These are phyloP conservation scores for Pandemis cinnamomeana DNA, from an alignment of 2,888 invertebrate genomes.

Conservation along the genomic window DNA sequence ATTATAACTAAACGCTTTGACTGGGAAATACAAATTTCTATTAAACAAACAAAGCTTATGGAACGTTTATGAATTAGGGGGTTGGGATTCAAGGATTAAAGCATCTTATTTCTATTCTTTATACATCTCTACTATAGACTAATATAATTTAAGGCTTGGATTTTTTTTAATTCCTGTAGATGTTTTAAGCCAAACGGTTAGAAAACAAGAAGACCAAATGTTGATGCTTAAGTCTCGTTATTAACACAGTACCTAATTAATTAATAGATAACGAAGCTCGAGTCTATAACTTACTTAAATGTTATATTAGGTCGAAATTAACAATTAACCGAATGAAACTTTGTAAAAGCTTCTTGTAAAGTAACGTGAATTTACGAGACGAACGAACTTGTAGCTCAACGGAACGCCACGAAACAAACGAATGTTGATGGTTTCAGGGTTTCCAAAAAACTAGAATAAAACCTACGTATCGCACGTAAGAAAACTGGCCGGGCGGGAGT, in stretches of 20 bases:
- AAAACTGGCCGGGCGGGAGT: too few relatives aligned
- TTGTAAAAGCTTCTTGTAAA: conserved; percentile 29
- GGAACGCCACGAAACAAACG: not conserved
- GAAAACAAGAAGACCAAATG: not conserved
- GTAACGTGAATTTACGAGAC: conserved; percentile 62
- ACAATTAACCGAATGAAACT: conserved; percentile 19
- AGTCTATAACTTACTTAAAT: conserved; percentile 18
- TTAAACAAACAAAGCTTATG: too few relatives aligned
- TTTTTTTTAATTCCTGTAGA: too few relatives aligned
- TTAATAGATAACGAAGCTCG: conserved; percentile 22
- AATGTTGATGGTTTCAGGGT: not conserved
- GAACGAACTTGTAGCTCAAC: conserved; percentile 66
- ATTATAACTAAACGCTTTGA: too few relatives aligned
- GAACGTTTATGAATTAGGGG: too few relatives aligned
- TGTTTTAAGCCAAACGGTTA: not conserved
- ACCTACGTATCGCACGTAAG: too few relatives aligned
- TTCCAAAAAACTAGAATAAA: not conserved
- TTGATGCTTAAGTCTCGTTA: not conserved
- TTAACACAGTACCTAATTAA: not conserved
- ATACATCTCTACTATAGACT: too few relatives aligned
- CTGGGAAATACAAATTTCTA: too few relatives aligned
- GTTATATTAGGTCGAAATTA: conserved; percentile 43
- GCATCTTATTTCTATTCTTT: too few relatives aligned
- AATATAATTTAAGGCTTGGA: too few relatives aligned
- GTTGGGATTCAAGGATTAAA: too few relatives aligned